Evolutionary conservation across 2,888 invertebrate genomes (phyloP), one percentile per base, ranked within the genome.

Genomic region (Eudasyphora cyanicolor): DNA sequence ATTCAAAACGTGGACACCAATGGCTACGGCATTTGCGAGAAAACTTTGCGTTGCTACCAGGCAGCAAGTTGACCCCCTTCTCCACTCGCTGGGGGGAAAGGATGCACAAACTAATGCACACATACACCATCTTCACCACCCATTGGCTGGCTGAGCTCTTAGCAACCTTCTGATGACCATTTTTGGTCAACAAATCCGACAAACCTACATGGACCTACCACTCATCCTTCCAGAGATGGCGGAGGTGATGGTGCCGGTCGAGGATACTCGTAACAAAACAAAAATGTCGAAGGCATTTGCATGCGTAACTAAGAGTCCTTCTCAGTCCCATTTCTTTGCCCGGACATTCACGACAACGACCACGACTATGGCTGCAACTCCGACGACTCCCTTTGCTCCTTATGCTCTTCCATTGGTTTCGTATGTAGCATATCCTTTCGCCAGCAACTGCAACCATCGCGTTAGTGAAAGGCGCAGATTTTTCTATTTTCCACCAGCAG

Each of bases 51-150:
- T 8, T 51, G 51, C 19, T 12, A 8, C 21, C 51, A 51, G 51
- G 21, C 51, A 51, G 24, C 21, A 51, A 7, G 10, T 17, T 8
- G 24, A 10, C 24, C 17, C 4, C 45, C 45, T n/a, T 6, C 38
- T 8, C 8, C 6, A 6, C 45, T n/a, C 12, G 45, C 45, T 2
- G 60, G 45, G 3, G 6, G 49, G 14, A 14, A 49, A 10, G 49
- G 19, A 17, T 49, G n/a, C 27, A 60, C 54, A 14, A 12, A 67
- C 67, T 21, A 19, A 19, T 24, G 12, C 54, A 51, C 51, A 51
- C 64, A 67, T 42, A 42, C 67, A 67, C 38, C n/a, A n/a, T n/a
- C 67, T 71, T 71, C 35, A 51, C n/a, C 35, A 51, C n/a, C 49
- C 51, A 54, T 71, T 71, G 67, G 67, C 67, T 38, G 21, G 64